Conservation (phyloP, 2,797 vertebrate species). For the Mormyrops attenuatus region DNA sequence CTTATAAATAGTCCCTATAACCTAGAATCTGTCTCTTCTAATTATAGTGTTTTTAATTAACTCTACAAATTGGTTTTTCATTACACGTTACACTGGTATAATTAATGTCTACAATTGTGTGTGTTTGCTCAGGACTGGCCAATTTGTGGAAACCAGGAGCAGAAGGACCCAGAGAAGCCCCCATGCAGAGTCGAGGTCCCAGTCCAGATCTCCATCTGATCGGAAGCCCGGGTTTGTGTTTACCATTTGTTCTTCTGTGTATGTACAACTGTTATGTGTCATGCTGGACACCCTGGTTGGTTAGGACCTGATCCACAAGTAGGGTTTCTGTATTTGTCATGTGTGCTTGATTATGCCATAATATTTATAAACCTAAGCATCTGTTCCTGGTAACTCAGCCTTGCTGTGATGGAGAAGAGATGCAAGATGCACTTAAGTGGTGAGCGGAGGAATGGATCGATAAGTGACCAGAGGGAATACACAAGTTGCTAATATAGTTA, state of each 20-base stretch:
- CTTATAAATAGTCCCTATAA: neutral
- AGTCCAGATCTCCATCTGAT: slow-evolving; percentile 72
- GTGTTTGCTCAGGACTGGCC: slow-evolving; percentile 71
- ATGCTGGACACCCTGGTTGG: neutral
- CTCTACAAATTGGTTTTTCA: slow-evolving; percentile 4
- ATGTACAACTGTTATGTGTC: neutral
- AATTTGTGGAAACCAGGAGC: slow-evolving; percentile 76
- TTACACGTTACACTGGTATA: neutral
- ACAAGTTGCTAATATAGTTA: neutral
- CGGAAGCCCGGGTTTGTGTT: slow-evolving; percentile 78
- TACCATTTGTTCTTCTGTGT: neutral
- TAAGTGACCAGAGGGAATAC: neutral
- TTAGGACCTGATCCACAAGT: neutral
- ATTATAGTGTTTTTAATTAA: neutral
- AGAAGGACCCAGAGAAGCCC: slow-evolving; percentile 70
- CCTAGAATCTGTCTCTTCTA: slow-evolving; percentile 3
- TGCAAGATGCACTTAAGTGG: neutral
- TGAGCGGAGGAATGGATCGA: neutral
- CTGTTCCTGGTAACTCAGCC: neutral
- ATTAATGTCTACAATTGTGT: slow-evolving; percentile 8
- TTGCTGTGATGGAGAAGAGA: neutral
- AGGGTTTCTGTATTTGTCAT: neutral
- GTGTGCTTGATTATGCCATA: neutral
- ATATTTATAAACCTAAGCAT: neutral
- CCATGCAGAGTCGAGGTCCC: slow-evolving; percentile 65